A percentile compares a stretch with the other conserved stretches of the same genome.
Evolutionary conservation across 2,113 vertebrate genomes (phyloP).

Genomic region (Zingel zingel): DNA sequence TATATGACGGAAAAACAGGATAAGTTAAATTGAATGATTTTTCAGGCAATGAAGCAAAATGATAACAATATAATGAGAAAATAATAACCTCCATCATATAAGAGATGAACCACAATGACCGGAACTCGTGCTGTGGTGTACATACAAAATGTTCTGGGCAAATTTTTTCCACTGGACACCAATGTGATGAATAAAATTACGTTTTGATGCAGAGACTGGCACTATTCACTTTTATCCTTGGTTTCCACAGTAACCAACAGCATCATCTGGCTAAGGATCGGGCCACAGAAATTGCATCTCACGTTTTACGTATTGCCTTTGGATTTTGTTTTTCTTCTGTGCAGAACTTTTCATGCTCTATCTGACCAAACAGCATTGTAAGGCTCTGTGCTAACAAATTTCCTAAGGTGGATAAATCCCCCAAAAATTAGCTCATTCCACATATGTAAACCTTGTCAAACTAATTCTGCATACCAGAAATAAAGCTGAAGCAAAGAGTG

Average conservation of each 20-base stretch:
- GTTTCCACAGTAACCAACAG: conserved; percentile 53
- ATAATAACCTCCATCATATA: conserved; percentile 11
- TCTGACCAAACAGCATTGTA: not conserved
- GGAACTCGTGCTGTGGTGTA: not conserved
- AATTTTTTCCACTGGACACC: conserved; percentile 19
- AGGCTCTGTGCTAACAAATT: conserved; percentile 12
- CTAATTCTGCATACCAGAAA: not conserved
- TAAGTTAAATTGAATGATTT: not conserved
- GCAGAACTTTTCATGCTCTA: not conserved
- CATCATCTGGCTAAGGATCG: conserved; percentile 31
- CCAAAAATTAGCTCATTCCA: not conserved
- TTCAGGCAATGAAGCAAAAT: not conserved
- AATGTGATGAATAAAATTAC: conserved; percentile 3
- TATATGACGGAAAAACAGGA: no score
- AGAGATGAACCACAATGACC: not conserved
- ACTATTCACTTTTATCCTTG: conserved; percentile 15
- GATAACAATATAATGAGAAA: conserved; percentile 20
- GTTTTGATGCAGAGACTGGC: conserved; percentile 2
- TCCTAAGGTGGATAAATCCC: not conserved
- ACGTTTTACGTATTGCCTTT: conserved; percentile 1
- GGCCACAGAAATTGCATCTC: conserved; percentile 22
- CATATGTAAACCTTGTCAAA: not conserved
- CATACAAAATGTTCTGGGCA: not conserved
- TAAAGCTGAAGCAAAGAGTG: not conserved
- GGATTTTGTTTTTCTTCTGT: conserved; percentile 10